These are phyloP conservation scores for Chionis minor DNA, from an alignment of 2,113 vertebrate genomes.

Conservation along the genomic window DNA sequence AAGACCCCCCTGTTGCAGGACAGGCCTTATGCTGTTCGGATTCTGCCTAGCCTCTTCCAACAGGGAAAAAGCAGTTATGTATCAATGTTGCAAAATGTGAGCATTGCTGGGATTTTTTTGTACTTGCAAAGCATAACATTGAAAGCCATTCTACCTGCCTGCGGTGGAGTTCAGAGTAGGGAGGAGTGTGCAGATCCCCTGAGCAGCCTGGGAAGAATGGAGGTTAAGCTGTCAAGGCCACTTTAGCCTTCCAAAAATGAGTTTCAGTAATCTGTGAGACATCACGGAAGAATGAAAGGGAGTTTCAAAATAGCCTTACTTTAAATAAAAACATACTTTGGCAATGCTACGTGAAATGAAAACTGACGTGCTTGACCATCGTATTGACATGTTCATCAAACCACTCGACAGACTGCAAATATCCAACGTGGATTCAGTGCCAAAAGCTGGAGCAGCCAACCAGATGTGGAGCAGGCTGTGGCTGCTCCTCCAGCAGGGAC, in stretches of 20 bases:
- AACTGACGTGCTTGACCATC: constrained; percentile 21
- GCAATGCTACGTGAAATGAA: neutral
- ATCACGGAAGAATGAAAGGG: neutral
- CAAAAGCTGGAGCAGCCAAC: neutral
- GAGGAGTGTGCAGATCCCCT: neutral
- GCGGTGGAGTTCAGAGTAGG: neutral
- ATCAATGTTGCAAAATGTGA: neutral
- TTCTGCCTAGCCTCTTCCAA: neutral
- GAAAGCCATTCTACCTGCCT: neutral
- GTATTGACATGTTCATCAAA: constrained; percentile 39
- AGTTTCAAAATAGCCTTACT: constrained; percentile 30
- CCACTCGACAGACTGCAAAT: neutral
- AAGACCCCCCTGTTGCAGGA: neutral
- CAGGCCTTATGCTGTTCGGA: neutral
- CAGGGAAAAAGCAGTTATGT: neutral
- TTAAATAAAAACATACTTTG: constrained; percentile 57
- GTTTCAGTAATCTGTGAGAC: constrained; percentile 15
- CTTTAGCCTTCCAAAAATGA: neutral
- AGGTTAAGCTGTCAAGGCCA: neutral
- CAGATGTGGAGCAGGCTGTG: constrained; percentile 24
- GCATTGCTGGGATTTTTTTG: neutral
- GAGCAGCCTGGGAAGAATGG: neutral
- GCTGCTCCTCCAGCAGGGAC: neutral
- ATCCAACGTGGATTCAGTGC: neutral
- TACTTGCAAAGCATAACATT: rapidly evolving